A percentile compares a stretch with the other conserved stretches of the same genome.
phyloP scores from a whole-genome alignment of 2,888 invertebrate genomes.

The Macrosoma leucophasiata region DNA sequence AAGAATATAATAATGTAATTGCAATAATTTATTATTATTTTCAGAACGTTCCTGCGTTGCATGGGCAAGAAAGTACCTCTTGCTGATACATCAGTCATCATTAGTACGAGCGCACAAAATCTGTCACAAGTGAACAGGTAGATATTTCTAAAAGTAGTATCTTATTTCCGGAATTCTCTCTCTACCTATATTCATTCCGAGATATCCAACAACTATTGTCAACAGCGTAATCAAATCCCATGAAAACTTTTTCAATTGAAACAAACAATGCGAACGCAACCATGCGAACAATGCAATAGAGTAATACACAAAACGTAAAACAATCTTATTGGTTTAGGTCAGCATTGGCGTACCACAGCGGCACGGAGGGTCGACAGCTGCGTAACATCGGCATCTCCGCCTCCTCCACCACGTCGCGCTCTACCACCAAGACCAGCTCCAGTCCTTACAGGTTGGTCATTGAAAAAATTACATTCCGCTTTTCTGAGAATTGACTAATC shows the following conservation, averaged over 20 bases:
- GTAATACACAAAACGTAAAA: no score
- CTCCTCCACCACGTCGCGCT: slow-evolving; percentile 94
- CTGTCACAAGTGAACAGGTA: slow-evolving; percentile 76
- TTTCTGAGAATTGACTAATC: no score
- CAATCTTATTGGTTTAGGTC: slow-evolving; percentile 73
- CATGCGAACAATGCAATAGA: no score
- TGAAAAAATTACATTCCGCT: neutral
- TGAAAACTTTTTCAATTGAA: no score
- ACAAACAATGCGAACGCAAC: no score
- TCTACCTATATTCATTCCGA: no score
- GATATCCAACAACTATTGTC: no score
- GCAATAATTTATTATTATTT: no score
- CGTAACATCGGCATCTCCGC: slow-evolving; percentile 94
- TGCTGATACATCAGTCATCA: slow-evolving; percentile 83
- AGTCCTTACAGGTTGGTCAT: slow-evolving; percentile 86
- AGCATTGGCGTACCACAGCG: slow-evolving; percentile 86
- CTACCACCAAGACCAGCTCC: slow-evolving; percentile 95
- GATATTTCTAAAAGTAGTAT: no score
- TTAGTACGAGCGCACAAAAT: slow-evolving; percentile 86
- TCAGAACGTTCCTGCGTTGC: slow-evolving; percentile 81
- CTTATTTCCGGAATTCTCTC: no score
- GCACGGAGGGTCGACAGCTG: slow-evolving; percentile 61
- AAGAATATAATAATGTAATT: no score
- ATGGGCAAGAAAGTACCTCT: slow-evolving; percentile 89
- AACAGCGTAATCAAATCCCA: no score